phyloP scores from a whole-genome alignment of 1,140 invertebrate species.

The Tigriopus japonicus region DNA sequence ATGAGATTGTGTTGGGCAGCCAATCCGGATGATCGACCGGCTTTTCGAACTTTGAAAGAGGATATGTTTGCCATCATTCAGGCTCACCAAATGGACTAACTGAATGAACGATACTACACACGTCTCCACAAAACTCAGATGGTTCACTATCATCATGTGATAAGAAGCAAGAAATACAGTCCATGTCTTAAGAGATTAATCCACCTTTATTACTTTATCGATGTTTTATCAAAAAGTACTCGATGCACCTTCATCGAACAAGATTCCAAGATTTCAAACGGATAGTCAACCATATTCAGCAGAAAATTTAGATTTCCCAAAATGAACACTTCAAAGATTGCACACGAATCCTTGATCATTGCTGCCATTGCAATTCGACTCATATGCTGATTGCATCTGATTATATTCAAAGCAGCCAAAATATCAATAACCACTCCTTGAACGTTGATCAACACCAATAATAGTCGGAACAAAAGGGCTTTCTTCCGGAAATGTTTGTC shows the following conservation, averaged over 20 bases:
- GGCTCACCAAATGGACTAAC: conserved; percentile 8
- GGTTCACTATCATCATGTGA: no score
- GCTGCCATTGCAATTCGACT: background rate
- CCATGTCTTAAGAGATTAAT: no score
- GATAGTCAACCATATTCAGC: no score
- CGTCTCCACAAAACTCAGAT: no score
- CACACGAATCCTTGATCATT: background rate
- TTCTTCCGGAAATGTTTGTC: background rate
- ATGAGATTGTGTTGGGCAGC: conserved; percentile 14
- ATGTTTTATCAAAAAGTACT: no score
- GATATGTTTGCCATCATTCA: conserved; percentile 1
- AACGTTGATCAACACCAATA: background rate
- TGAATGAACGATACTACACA: background rate
- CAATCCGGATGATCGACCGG: conserved; percentile 10
- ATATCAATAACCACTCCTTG: background rate
- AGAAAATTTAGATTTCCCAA: background rate
- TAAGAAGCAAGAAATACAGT: no score
- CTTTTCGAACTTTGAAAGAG: conserved; percentile 12
- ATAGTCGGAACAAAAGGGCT: background rate
- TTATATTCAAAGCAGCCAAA: background rate
- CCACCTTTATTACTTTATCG: no score
- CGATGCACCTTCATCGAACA: no score
- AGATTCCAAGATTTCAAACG: no score
- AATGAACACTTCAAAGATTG: background rate
- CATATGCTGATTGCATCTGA: background rate